Conservation (phyloP, 1,140 invertebrate genomes). For the Neomicropteryx cornuta region DNA sequence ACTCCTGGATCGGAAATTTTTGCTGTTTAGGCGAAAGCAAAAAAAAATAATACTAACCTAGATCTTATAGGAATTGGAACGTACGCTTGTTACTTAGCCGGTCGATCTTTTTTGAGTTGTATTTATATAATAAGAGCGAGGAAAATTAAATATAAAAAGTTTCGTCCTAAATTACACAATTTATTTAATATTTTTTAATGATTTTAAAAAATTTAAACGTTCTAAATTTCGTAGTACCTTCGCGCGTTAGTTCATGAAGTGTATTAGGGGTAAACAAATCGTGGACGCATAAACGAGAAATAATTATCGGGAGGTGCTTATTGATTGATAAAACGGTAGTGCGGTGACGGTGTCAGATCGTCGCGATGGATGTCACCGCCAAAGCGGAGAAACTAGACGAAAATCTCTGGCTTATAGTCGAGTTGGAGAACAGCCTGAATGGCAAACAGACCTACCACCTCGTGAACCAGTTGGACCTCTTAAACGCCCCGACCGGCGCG, state of each 20-base stretch:
- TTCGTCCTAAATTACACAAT: too few relatives aligned
- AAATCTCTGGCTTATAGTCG: slow-evolving; percentile 13
- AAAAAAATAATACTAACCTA: too few relatives aligned
- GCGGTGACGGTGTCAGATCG: not conserved
- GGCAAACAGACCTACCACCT: slow-evolving; percentile 8
- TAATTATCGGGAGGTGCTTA: not conserved
- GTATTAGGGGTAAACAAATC: not conserved
- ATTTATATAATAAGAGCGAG: too few relatives aligned
- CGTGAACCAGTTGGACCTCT: slow-evolving; percentile 8
- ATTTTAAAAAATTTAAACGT: not conserved
- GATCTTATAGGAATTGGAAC: too few relatives aligned
- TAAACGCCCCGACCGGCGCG: slow-evolving; percentile 5
- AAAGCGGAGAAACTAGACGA: not conserved
- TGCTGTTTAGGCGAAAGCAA: too few relatives aligned
- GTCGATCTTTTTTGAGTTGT: too few relatives aligned
- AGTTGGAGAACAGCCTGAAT: slow-evolving; percentile 9
- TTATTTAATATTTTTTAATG: too few relatives aligned
- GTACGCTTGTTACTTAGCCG: too few relatives aligned
- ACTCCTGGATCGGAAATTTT: too few relatives aligned
- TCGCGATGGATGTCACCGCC: not conserved
- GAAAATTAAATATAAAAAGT: too few relatives aligned
- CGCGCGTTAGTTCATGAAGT: not conserved
- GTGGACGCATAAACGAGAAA: not conserved
- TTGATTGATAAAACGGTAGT: not conserved
- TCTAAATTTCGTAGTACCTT: not conserved